phyloP scores from a whole-genome alignment of 2,888 invertebrate species.

The Cremastinae sp. region DNA sequence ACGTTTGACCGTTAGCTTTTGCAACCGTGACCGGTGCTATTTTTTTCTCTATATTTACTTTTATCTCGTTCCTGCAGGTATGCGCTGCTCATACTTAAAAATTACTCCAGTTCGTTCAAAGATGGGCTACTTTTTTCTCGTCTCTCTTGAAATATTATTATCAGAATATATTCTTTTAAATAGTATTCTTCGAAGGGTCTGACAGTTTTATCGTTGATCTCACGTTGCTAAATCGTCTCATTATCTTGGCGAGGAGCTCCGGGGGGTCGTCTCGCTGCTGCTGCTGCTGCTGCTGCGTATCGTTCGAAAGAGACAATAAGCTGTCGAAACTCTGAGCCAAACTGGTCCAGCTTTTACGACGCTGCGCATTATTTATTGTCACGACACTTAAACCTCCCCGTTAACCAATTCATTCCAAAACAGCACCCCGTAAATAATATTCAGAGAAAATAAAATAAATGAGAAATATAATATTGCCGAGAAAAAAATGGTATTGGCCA shows the following conservation, averaged over 20 bases:
- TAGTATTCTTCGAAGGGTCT: conserved; percentile 38
- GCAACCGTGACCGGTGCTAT: conserved; percentile 52
- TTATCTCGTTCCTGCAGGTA: neutral
- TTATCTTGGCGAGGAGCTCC: conserved; percentile 75
- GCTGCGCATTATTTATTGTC: no score
- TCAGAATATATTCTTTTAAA: conserved; percentile 42
- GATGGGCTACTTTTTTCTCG: conserved; percentile 48
- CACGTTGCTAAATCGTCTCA: conserved; percentile 79
- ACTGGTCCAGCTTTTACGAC: conserved; percentile 71
- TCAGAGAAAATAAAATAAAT: no score
- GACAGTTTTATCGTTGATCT: conserved; percentile 71
- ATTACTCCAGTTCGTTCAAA: conserved; percentile 58
- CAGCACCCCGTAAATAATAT: no score
- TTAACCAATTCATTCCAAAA: no score
- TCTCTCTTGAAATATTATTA: conserved; percentile 45
- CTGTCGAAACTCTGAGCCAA: conserved; percentile 54
- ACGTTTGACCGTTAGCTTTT: conserved; percentile 53
- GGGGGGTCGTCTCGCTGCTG: conserved; percentile 69
- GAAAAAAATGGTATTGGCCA: no score
- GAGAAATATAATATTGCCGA: no score
- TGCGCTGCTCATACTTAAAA: conserved; percentile 13
- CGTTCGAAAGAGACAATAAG: conserved; percentile 73
- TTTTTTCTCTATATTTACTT: neutral
- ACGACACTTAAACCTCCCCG: no score
- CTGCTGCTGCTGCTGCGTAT: no score